A percentile compares a stretch with the other conserved stretches of the same genome.
These are phyloP conservation scores for Lethenteron reissneri DNA, from an alignment of 2,113 vertebrate species.

Conservation along the genomic window DNA sequence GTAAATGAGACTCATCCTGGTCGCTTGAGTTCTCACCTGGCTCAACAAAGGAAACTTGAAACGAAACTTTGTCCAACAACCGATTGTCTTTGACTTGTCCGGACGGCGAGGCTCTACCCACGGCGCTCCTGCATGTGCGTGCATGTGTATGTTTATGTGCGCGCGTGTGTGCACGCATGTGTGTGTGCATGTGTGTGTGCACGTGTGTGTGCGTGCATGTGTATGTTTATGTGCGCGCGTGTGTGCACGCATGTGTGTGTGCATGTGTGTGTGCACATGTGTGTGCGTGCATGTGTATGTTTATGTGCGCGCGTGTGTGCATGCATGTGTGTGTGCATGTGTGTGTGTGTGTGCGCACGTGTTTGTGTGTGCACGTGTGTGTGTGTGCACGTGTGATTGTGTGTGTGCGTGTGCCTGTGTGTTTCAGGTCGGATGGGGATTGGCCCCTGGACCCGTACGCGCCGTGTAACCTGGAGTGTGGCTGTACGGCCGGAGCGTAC, in stretches of 20 bases:
- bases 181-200: constrained; percentile 12
- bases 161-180: constrained; percentile 11
- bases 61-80: no score
- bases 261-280: not conserved
- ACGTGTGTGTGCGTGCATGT: not conserved
- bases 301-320: constrained; percentile 15
- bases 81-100: no score
- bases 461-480: constrained; percentile 63
- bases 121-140: constrained; percentile 11
- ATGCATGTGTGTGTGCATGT: not conserved
- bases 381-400: not conserved
- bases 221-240: not conserved
- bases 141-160: constrained; percentile 17
- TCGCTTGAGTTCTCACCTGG: no score
- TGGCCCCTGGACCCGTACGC: constrained; percentile 35
- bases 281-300: no score
- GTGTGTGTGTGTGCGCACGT: constrained; percentile 11
- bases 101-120: no score
- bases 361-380: constrained; percentile 10
- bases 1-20: no score
- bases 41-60: no score
- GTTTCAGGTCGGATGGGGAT: not conserved
- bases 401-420: not conserved
- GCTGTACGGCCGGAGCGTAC: constrained; percentile 77
- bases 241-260: constrained; percentile 11